A percentile compares a stretch with the other conserved stretches of the same genome.
Conservation (phyloP, 2,113 vertebrate genomes). For the Corythaixoides concolor region DNA sequence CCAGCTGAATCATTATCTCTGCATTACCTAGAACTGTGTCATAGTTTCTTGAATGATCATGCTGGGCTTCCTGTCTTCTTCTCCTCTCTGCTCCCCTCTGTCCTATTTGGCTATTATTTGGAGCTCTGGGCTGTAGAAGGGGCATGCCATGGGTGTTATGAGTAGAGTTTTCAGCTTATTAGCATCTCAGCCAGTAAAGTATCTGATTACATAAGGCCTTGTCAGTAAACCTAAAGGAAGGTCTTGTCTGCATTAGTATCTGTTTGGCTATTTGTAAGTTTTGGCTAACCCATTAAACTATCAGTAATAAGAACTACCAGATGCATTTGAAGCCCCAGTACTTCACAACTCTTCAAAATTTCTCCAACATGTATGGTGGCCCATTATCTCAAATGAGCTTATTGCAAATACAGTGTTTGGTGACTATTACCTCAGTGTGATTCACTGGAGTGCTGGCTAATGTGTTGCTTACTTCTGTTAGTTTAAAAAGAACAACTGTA, state of each 20-base stretch:
- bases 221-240: neutral
- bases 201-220: neutral
- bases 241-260: neutral
- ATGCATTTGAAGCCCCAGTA: neutral
- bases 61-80: neutral
- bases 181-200: neutral
- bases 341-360: neutral
- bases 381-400: neutral
- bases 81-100: neutral
- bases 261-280: neutral
- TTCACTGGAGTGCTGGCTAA: conserved; percentile 19
- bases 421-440: conserved; percentile 19
- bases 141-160: accelerated
- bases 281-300: neutral
- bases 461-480: conserved; percentile 35
- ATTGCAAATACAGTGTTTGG: neutral
- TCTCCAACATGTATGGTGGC: neutral
- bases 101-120: neutral
- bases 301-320: neutral
- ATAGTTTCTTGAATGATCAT: neutral
- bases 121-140: neutral
- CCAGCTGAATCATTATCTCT: neutral
- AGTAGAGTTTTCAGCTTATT: neutral
- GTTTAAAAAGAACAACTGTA: conserved; percentile 44
- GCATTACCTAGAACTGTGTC: neutral